Evolutionary conservation across 2,113 vertebrate genomes (phyloP).

Genomic region (Orthonyx spaldingii): DNA sequence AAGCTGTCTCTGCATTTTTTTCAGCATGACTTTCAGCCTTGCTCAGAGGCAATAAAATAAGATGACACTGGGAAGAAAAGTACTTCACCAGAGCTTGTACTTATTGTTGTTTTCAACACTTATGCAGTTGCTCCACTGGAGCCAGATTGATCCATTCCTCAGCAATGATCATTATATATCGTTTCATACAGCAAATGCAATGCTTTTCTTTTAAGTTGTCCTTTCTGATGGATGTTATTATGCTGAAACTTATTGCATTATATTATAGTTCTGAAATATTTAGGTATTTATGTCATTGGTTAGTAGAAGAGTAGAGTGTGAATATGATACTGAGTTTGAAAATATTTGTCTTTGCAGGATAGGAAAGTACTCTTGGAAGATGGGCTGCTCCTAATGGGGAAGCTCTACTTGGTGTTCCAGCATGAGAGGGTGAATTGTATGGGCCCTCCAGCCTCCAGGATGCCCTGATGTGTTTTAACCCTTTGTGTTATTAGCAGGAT

Average conservation of each 20-base stretch:
- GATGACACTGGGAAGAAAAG: constrained; percentile 60
- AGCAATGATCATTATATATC: constrained; percentile 60
- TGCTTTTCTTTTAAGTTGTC: constrained; percentile 56
- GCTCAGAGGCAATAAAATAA: constrained; percentile 45
- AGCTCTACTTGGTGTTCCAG: neutral
- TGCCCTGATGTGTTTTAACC: neutral
- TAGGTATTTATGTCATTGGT: neutral
- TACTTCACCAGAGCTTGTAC: constrained; percentile 8
- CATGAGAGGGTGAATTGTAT: neutral
- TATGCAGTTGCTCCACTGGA: constrained; percentile 18
- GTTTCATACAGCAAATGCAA: constrained; percentile 56
- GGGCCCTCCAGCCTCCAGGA: neutral
- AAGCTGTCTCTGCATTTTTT: constrained; percentile 12
- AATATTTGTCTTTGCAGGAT: neutral
- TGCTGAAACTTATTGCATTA: constrained; percentile 48
- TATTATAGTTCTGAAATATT: constrained; percentile 48
- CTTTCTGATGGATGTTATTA: constrained; percentile 51
- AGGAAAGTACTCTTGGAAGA: neutral
- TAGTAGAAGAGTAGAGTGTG: neutral
- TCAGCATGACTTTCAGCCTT: constrained; percentile 40
- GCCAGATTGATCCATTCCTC: constrained; percentile 68
- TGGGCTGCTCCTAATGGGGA: neutral
- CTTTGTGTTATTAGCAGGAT: neutral
- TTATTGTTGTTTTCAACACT: constrained; percentile 65
- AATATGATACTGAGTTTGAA: neutral